Evolutionary conservation across 2,888 invertebrate species (phyloP).

Genomic region (Cheilosia vernalis): DNA sequence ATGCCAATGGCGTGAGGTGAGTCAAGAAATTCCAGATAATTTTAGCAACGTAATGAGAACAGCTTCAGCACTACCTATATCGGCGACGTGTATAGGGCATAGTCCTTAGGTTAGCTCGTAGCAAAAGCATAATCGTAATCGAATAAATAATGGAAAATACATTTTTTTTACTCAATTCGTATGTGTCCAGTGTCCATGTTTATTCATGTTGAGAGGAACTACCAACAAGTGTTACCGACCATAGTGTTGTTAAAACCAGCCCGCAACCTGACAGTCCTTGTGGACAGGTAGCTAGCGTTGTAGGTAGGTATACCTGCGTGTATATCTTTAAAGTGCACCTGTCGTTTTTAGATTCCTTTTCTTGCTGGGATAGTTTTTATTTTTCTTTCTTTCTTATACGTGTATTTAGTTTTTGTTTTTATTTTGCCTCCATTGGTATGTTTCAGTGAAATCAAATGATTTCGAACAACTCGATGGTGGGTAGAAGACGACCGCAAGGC

Average conservation of each 20-base stretch:
- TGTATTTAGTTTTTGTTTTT: slow-evolving; percentile 19
- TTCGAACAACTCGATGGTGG: slow-evolving; percentile 13
- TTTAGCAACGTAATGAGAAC: slow-evolving; percentile 60
- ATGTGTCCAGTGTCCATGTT: slow-evolving; percentile 37
- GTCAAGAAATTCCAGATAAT: slow-evolving; percentile 66
- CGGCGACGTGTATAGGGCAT: slow-evolving; percentile 4
- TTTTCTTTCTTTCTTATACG: slow-evolving; percentile 17
- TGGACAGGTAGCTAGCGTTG: slow-evolving; percentile 32
- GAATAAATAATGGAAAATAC: slow-evolving; percentile 62
- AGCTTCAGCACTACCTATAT: neutral
- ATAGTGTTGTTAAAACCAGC: slow-evolving; percentile 40
- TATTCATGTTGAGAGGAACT: slow-evolving; percentile 52
- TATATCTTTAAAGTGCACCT: slow-evolving; percentile 64
- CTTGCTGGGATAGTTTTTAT: slow-evolving; percentile 26
- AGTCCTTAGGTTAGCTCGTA: slow-evolving; percentile 11
- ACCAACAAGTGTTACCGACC: slow-evolving; percentile 59
- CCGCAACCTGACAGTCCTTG: slow-evolving; percentile 56
- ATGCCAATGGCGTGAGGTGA: slow-evolving; percentile 32
- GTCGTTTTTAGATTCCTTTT: slow-evolving; percentile 69
- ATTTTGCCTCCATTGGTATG: slow-evolving; percentile 32
- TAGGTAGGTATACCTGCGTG: slow-evolving; percentile 22
- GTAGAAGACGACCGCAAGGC: slow-evolving; percentile 29
- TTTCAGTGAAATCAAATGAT: slow-evolving; percentile 42
- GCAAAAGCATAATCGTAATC: slow-evolving; percentile 69
- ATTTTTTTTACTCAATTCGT: slow-evolving; percentile 53